Evolutionary conservation across 2,113 vertebrate species (phyloP), one percentile per base, ranked within the genome.

Genomic region (Poecile atricapillus): DNA sequence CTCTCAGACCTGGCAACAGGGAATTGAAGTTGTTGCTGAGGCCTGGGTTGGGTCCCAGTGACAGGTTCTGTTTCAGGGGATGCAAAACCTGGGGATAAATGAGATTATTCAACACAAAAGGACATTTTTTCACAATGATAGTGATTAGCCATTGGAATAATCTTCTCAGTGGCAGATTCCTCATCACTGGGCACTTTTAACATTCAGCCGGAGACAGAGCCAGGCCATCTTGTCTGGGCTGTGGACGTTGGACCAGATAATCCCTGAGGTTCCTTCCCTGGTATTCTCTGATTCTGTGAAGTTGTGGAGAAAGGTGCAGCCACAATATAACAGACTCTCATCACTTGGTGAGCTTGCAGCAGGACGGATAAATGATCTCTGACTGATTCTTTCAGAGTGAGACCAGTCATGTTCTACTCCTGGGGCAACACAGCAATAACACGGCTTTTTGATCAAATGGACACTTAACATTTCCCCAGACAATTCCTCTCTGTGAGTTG

Each of bases 281-380:
- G 11, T n/a, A 24, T 63, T 74, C n/a, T 47, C 33, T 13, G 49
- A 58, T 69, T 74, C 67, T 60, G 1, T 49, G 76, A 53, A 76
- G 41, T 3, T 41, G 28, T n/a, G 4, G 4, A 24, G 28, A 80
- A 83, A 46, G 50, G 19, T 70, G 33, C 35, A 60, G 68, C 47
- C 2, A 2, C 60, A 93, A 74, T 0, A 1, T 64, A 93, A 70
- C 0, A 1, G 65, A 23, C 15, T 35, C 10, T 52, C 62, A 46
- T 11, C 21, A 6, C 33, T 14, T 1, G 8, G 20, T 52, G 21
- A 62, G 30, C n/a, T 62, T 53, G 27, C n/a, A 68, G 41, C 50
- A 82, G 60, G 9, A 21, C 21, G 30, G 43, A 41, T 50, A 49
- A 83, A 87, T 65, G 21, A 85, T 60, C 83, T 93, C 78, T 44